Evolutionary conservation across 2,797 vertebrate genomes (phyloP), one percentile per base, ranked within the genome.

Genomic region (Tragopan temminckii): DNA sequence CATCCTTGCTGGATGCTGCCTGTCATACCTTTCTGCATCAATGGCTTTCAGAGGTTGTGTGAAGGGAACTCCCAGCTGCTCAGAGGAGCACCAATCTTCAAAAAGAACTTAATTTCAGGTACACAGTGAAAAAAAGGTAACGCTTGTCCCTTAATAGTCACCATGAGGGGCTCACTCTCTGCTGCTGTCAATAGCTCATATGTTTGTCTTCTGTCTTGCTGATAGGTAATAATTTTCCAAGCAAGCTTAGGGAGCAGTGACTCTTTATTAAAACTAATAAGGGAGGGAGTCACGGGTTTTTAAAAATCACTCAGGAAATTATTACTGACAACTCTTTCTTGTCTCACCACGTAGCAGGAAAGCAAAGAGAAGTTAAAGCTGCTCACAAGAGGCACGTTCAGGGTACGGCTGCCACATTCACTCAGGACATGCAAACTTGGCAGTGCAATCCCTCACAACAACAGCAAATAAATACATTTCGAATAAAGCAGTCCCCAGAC

Each of bases 181-280:
- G 27, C 84, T 35, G 80, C 88, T 98, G 98, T 97, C 98, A 97
- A 95, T 97, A 98, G 88, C 94, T 90, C 90, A 4, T 15, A 9
- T 93, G 94, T 93, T 97, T 96, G 96, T 96, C 95, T 96, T 98
- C 89, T 93, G 69, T 97, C 97, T 98, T 97, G 93, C 96, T 97
- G 97, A 97, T 97, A 97, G 97, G 96, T 96, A 98, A 98, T 98
- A 97, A 97, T 97, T 98, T 97, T 76, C 97, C 48, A 48, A 94
- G 95, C 59, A 85, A 97, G 97, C 97, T 96, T 66, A 95, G 96
- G 97, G 97, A 97, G 85, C 88, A 57, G 86, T 59, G 94, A 93
- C 93, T 97, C 96, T 97, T 98, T 96, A 97, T 97, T 97, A 97
- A 97, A 98, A 96, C 94, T 90, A 96, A 94, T 96, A 95, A 95